phyloP scores from a whole-genome alignment of 23 tunicate genomes.

The Clavelina lepadiformis region DNA sequence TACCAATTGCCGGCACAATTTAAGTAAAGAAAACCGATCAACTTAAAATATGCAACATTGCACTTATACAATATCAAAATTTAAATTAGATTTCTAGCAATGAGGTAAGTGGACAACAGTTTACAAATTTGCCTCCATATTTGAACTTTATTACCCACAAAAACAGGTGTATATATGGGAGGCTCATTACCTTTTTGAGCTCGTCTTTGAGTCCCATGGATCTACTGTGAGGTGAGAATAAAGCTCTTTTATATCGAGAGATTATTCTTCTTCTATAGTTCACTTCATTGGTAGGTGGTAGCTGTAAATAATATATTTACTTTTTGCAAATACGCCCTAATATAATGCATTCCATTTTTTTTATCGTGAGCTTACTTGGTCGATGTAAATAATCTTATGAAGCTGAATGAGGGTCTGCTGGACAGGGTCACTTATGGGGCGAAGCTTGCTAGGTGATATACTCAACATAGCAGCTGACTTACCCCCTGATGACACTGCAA shows the following conservation, averaged over 20 bases:
- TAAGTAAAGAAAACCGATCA: too few species aligned
- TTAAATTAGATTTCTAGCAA: too few species aligned
- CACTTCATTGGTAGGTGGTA: slow-evolving; percentile 83
- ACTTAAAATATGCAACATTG: too few species aligned
- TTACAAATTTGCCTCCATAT: too few species aligned
- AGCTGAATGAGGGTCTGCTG: slow-evolving; percentile 81
- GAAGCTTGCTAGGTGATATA: slow-evolving; percentile 85
- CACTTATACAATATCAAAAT: too few species aligned
- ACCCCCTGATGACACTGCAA: slow-evolving; percentile 36
- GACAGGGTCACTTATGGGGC: slow-evolving; percentile 85
- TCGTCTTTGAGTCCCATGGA: slow-evolving; percentile 61
- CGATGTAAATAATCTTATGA: slow-evolving; percentile 87
- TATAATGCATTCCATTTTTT: background rate
- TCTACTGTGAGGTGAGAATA: slow-evolving; percentile 69
- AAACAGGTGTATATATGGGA: too few species aligned
- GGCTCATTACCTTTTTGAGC: slow-evolving; percentile 71
- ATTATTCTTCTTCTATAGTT: slow-evolving; percentile 71
- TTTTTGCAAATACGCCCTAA: background rate
- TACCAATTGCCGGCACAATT: too few species aligned
- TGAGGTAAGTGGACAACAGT: too few species aligned
- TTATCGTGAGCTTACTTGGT: slow-evolving; percentile 30
- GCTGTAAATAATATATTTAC: slow-evolving; percentile 26
- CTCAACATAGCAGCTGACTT: slow-evolving; percentile 46
- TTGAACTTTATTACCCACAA: too few species aligned
- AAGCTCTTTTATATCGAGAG: slow-evolving; percentile 72